Evolutionary conservation across 2,113 vertebrate species (phyloP), one percentile per base, ranked within the genome.

Genomic region (Mormoops blainvillei): DNA sequence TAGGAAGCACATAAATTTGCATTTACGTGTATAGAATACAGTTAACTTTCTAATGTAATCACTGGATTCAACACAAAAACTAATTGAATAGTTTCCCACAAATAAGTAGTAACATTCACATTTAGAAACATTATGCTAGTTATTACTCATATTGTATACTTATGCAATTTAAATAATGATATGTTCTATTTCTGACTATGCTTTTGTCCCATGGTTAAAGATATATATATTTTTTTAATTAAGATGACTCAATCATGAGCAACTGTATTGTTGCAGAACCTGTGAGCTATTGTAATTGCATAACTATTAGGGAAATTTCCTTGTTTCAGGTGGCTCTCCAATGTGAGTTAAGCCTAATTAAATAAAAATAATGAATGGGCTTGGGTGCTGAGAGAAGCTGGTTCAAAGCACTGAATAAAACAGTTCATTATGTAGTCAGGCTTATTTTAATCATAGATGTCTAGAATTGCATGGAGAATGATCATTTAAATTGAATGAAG

Each of bases 361-460:
- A 95, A 85, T 90, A 95, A 89, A 96, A 97, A 89, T 96, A 95
- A 94, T 89, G 96, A 92, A 77, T 82, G 71, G 71, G 31, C 45
- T 90, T 97, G 67, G 26, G 82, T 86, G 41, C 58, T 41, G 19
- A 84, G 31, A 68, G 10, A 54, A 90, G 13, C 31, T 58, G 31
- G 54, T 86, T 93, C 82, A 94, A 92, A 95, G 82, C 65, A 73
- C 31, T 78, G 85, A 97, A 89, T 76, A 85, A 85, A 96, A 95
- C 1, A 88, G 61, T 33, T 87, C 90, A 96, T 83, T 97, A 87
- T 96, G n/a, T 24, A 54, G 36, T 38, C 6, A 33, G 85, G 50
- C n/a, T 96, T 82, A 95, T 93, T 92, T 94, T 94, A 96, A 96
- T 95, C 86, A 85, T 74, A 88, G 85, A n/a, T 83, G 22, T 92